Evolutionary conservation across 2,797 vertebrate genomes (phyloP).

Genomic region (Pipistrellus pygmaeus): DNA sequence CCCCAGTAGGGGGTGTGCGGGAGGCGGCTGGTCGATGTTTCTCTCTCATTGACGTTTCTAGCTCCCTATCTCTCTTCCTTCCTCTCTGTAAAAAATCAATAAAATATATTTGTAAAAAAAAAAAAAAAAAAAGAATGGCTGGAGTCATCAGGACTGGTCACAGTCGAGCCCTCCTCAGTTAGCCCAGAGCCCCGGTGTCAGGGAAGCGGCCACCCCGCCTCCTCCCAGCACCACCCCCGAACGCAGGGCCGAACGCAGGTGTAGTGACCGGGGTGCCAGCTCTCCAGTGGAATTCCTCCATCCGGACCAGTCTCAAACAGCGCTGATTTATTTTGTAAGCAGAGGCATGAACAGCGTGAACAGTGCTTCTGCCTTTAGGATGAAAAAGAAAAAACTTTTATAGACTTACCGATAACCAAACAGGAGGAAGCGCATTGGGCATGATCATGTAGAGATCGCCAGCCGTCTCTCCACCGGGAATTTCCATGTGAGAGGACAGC

Average conservation of each 20-base stretch:
- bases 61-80: too few species aligned
- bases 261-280: not conserved
- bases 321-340: not conserved
- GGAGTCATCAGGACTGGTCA: not conserved
- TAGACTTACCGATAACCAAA: not conserved
- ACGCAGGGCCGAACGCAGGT: too few species aligned
- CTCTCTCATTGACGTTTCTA: too few species aligned
- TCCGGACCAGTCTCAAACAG: fast-evolving
- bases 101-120: too few species aligned
- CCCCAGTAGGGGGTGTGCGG: too few species aligned
- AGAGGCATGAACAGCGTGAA: fast-evolving
- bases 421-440: not conserved
- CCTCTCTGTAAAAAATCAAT: too few species aligned
- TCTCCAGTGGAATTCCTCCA: not conserved
- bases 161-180: too few species aligned
- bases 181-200: fast-evolving
- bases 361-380: not conserved
- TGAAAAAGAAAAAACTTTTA: not conserved
- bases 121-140: too few species aligned
- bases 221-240: fast-evolving
- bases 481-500: not conserved
- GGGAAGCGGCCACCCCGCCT: not conserved
- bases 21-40: too few species aligned
- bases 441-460: not conserved
- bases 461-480: not conserved